Evolutionary conservation across 2,888 invertebrate genomes (phyloP).

Genomic region (Dysmachus trigonus): DNA sequence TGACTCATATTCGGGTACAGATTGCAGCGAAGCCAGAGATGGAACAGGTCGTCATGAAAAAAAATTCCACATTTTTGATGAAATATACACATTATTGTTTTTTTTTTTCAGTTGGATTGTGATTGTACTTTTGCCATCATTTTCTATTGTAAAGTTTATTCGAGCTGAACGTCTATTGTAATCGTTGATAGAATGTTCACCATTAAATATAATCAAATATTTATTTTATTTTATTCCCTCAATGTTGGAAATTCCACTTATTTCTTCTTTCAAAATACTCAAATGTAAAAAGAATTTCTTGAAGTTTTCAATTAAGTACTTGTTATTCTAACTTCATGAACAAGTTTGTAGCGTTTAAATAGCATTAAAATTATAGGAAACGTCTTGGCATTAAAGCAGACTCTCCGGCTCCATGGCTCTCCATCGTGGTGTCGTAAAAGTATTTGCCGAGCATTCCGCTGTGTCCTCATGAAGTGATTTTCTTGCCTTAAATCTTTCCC

Average conservation of each 20-base stretch:
- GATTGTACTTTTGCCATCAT: too few species aligned
- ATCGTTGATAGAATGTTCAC: too few species aligned
- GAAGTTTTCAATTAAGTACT: background rate
- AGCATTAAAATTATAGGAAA: background rate
- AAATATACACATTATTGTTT: too few species aligned
- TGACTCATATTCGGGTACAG: too few species aligned
- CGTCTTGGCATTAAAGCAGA: background rate
- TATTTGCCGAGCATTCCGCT: background rate
- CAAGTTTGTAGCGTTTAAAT: background rate
- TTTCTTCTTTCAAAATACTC: background rate
- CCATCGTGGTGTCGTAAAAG: background rate
- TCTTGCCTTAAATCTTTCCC: constrained; percentile 1
- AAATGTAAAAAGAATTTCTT: background rate
- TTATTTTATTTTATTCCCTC: background rate
- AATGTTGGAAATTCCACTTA: background rate
- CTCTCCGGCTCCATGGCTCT: background rate
- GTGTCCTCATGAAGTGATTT: constrained; percentile 8
- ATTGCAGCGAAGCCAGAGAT: too few species aligned
- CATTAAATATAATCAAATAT: background rate
- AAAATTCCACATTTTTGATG: too few species aligned
- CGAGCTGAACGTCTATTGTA: too few species aligned
- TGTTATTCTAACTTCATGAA: background rate
- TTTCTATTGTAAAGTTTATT: too few species aligned
- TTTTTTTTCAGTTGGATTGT: too few species aligned
- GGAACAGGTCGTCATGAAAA: too few species aligned